phyloP scores from a whole-genome alignment of 30 jellyfish, hydroid and myxozoan genomes.

The Cassiopea andromeda region DNA sequence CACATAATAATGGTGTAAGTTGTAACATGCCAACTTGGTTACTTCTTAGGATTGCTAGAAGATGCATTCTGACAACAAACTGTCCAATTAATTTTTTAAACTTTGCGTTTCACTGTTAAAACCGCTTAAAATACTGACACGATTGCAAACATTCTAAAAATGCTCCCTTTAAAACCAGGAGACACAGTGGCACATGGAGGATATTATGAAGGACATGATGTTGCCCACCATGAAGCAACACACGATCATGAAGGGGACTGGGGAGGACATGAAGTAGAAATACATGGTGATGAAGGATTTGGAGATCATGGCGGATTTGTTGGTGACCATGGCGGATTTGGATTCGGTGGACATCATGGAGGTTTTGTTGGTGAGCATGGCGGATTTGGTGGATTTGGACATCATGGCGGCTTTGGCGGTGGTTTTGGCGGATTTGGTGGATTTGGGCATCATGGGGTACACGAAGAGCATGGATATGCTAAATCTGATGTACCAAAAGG shows the following conservation, averaged over 20 bases:
- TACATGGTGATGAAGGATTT: constrained; percentile 69
- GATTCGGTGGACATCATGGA: constrained; percentile 50
- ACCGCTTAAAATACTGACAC: too few species aligned
- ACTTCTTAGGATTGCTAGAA: too few species aligned
- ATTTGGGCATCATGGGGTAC: constrained; percentile 69
- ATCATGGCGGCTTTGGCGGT: constrained; percentile 45
- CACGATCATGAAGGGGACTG: constrained; percentile 73
- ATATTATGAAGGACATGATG: constrained; percentile 93
- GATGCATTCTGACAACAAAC: too few species aligned
- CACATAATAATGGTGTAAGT: too few species aligned
- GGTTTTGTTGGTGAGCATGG: constrained; percentile 78
- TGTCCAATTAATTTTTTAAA: too few species aligned
- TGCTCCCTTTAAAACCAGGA: constrained; percentile 22
- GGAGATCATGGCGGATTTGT: constrained; percentile 74
- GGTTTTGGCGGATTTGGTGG: constrained; percentile 76
- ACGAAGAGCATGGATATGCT: constrained; percentile 80
- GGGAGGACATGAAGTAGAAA: constrained; percentile 58
- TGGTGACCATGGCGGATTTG: constrained; percentile 72
- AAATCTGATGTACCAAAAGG: constrained; percentile 57
- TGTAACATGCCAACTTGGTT: too few species aligned
- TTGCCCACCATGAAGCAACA: constrained; percentile 81
- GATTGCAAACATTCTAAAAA: too few species aligned
- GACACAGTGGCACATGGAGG: constrained; percentile 86
- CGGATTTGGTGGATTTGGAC: constrained; percentile 58
- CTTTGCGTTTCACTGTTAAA: too few species aligned